Conservation (phyloP, 2,113 vertebrate genomes). For the Diphyllodes magnificus region DNA sequence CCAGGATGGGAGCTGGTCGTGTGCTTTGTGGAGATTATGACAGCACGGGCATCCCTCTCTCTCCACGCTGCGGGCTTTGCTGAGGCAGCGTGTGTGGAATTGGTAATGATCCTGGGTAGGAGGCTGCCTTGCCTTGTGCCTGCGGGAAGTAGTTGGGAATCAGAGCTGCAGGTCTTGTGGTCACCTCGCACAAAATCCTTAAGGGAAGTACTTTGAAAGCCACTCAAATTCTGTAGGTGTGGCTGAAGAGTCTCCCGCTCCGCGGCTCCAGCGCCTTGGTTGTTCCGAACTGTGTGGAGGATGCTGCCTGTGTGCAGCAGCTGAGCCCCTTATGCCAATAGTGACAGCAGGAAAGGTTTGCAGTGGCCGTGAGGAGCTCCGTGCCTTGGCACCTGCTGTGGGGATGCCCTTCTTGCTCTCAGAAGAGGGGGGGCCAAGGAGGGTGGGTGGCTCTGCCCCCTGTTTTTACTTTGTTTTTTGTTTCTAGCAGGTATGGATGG, state of each 20-base stretch:
- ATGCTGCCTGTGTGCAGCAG: neutral
- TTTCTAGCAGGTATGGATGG: constrained; percentile 73
- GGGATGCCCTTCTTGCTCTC: neutral
- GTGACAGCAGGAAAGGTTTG: neutral
- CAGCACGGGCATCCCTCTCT: neutral
- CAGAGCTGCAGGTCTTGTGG: neutral
- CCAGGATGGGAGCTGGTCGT: neutral
- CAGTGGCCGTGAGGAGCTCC: neutral
- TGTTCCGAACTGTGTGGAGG: neutral
- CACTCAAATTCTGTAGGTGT: neutral
- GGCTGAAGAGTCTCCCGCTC: neutral
- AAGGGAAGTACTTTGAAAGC: neutral
- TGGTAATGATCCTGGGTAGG: neutral
- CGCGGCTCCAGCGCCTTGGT: neutral
- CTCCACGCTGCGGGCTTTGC: neutral
- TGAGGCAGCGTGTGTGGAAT: neutral
- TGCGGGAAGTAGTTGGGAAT: neutral
- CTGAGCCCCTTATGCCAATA: neutral
- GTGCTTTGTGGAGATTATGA: neutral
- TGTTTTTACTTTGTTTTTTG: constrained; percentile 3
- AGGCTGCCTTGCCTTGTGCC: neutral
- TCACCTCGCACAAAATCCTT: neutral
- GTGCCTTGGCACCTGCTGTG: neutral
- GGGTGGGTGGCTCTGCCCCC: neutral
- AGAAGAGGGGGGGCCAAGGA: fast-evolving